Percentiles rank a stretch among this genome's conserved stretches.
phyloP scores from a whole-genome alignment of 2,888 invertebrate genomes.

The Harpagoxenus sublaevis region DNA sequence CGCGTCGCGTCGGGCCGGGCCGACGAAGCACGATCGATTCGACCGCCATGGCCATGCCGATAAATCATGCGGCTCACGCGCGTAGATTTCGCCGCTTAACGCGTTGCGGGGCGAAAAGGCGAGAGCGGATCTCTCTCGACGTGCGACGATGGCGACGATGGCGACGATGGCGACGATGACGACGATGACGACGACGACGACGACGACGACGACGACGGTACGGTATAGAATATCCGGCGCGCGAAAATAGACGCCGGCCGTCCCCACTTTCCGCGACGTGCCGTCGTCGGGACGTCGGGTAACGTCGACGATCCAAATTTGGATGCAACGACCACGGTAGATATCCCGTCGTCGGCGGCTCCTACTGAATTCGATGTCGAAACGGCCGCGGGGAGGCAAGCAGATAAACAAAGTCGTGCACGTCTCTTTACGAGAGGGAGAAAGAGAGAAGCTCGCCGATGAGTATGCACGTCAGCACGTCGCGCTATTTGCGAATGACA shows the following conservation, averaged over 20 bases:
- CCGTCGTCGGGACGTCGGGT: conserved; percentile 84
- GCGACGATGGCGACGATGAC: no score
- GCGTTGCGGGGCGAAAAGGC: neutral
- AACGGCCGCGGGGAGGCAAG: conserved; percentile 38
- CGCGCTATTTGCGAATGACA: conserved; percentile 6
- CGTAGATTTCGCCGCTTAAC: conserved; percentile 54
- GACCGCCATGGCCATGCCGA: conserved; percentile 8
- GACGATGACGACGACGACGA: no score
- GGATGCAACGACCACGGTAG: conserved; percentile 86
- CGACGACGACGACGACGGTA: neutral
- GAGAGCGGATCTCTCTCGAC: neutral
- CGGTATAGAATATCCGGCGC: conserved; percentile 82
- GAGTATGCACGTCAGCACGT: conserved; percentile 15
- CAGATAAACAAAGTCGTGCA: conserved; percentile 22
- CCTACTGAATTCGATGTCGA: conserved; percentile 59
- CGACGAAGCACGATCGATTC: conserved; percentile 21
- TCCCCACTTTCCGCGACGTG: conserved; percentile 82
- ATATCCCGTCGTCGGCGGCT: conserved; percentile 75
- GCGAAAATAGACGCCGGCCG: conserved; percentile 86
- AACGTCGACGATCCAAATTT: conserved; percentile 88
- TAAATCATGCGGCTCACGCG: conserved; percentile 59
- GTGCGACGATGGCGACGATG: neutral
- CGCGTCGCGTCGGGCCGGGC: no score
- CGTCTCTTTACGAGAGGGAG: neutral
- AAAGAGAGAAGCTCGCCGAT: neutral